Percentiles rank a stretch among this genome's conserved stretches.
phyloP scores from a whole-genome alignment of 2,888 invertebrate species.

The Nematopogon swammerdamellus region DNA sequence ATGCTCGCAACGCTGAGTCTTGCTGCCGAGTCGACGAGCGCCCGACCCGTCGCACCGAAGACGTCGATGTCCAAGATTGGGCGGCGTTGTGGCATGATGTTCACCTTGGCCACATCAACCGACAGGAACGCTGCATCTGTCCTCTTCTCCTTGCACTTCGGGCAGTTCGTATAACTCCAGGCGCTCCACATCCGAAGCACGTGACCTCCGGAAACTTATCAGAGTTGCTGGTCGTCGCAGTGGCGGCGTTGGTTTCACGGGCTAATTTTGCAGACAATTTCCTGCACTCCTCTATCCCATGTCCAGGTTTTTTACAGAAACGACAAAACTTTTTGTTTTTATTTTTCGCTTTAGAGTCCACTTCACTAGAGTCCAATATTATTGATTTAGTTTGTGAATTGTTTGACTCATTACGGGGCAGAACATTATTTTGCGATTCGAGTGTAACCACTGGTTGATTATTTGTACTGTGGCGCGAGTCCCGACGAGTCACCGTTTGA shows the following conservation, averaged over 20 bases:
- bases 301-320: conserved; percentile 5
- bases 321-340: neutral
- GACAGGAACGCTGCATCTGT: neutral
- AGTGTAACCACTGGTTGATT: too few species aligned
- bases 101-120: neutral
- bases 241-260: neutral
- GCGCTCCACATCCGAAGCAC: neutral
- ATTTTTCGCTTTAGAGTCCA: neutral
- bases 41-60: neutral
- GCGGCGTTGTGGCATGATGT: neutral
- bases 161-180: neutral
- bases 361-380: too few species aligned
- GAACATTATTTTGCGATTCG: too few species aligned
- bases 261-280: neutral
- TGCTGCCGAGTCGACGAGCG: neutral
- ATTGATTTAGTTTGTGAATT: too few species aligned
- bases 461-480: neutral
- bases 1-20: neutral
- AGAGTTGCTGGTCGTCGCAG: neutral
- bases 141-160: neutral
- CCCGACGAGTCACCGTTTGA: too few species aligned
- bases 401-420: too few species aligned
- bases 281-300: conserved; percentile 1
- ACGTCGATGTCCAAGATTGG: neutral
- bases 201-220: neutral